These are phyloP conservation scores for Notodonta dromedarius DNA, from an alignment of 2,888 invertebrate genomes.

Conservation along the genomic window DNA sequence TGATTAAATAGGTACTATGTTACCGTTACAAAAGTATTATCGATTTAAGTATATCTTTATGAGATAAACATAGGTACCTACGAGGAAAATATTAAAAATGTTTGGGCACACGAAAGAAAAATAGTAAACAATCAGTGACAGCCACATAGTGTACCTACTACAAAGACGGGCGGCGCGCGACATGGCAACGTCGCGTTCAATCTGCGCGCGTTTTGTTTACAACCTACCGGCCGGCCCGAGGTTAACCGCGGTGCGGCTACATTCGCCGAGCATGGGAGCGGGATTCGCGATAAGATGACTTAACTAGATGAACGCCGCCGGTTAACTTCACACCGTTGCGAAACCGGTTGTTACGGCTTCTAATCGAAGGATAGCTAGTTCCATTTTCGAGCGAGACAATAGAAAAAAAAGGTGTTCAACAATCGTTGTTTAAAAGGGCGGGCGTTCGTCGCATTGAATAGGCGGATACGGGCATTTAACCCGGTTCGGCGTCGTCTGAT, in stretches of 20 bases:
- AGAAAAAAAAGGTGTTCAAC: conserved; percentile 27
- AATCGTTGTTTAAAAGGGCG: conserved; percentile 28
- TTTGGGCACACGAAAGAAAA: conserved; percentile 25
- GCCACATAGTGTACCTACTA: conserved; percentile 33
- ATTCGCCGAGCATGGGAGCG: conserved; percentile 36
- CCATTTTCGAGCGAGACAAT: conserved; percentile 30
- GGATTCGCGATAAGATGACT: conserved; percentile 23
- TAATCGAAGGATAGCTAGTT: conserved; percentile 25
- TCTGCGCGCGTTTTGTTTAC: conserved; percentile 75
- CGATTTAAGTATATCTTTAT: no score
- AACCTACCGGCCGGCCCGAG: conserved; percentile 51
- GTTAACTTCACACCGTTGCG: conserved; percentile 22
- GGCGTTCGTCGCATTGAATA: conserved; percentile 33
- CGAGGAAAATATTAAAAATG: conserved; percentile 17
- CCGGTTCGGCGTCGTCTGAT: conserved; percentile 53
- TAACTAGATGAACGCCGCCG: conserved; percentile 28
- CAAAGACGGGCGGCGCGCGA: conserved; percentile 44
- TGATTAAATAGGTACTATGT: no score
- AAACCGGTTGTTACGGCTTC: conserved; percentile 39
- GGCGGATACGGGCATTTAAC: conserved; percentile 56
- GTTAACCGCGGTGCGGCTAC: conserved; percentile 56
- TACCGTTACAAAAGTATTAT: no score
- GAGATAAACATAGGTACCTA: conserved; percentile 7
- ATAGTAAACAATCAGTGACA: conserved; percentile 56
- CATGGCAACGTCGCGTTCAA: conserved; percentile 67